Base-by-base conservation (phyloP, 2,888 invertebrate genomes). In the Andrena bicolor region DNA sequence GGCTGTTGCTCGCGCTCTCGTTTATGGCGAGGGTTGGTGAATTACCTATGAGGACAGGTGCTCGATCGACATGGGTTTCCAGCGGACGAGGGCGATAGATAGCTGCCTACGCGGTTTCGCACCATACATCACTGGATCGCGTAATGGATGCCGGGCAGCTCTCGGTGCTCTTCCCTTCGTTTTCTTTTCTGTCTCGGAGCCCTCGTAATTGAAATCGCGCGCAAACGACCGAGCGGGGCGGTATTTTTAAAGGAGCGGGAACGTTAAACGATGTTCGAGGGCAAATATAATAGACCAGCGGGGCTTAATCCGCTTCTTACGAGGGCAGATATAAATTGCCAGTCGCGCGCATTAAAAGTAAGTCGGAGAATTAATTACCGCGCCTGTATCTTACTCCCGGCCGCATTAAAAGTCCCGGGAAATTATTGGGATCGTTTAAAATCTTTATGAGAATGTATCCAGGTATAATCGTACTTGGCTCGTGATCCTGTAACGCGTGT, bases 1-100 rank as follows among this genome's bases (percentile, higher is more conserved):
- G 32, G 76, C 48, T n/a, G 20, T 51, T 75, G 60, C 72, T 70
- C 73, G 73, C 74, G 83, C 56, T 82, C 78, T 84, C 79, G 61
- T 86, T 86, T 82, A 76, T 77, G 51, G 75, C 16, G 70, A 53
- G 58, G 70, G 70, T 73, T 65, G 78, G 23, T 61, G 76, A 73
- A 83, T 86, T 84, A 76, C 53, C 65, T 77, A 73, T 49, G 61
- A 75, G 76, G 76, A 85, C 87, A 87, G 87, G 87, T 87, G 87
- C 65, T 73, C 79, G 86, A 86, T 83, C 75, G 82, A 80, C 80
- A 74, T 56, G 75, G 78, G 72, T 83, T 81, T 85, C 73, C 73
- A 66, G 51, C 61, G 70, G 51, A 75, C 58, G 63, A 78, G 66
- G 49, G 78, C 82, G 84, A 86, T 80, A 81, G 85, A 80, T 78